phyloP scores from a whole-genome alignment of 2,113 vertebrate species.

The Gavialis gangeticus region DNA sequence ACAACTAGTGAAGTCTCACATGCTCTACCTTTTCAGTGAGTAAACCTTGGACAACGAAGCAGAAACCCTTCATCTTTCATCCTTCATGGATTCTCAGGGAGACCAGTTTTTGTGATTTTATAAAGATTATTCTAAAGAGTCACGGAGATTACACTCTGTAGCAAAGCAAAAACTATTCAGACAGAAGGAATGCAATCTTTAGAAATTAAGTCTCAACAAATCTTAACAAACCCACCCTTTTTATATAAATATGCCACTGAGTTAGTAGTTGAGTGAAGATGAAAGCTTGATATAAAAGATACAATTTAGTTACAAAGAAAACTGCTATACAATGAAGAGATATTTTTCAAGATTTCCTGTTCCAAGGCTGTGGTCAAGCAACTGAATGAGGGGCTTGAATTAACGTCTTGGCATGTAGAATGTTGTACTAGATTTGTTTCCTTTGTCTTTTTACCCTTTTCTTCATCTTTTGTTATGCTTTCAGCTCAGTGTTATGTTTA shows the following conservation, averaged over 20 bases:
- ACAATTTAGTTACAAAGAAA: slow-evolving; percentile 16
- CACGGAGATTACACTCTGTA: slow-evolving; percentile 19
- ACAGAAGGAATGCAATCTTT: slow-evolving; percentile 23
- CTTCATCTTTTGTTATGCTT: neutral
- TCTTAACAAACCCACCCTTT: slow-evolving; percentile 35
- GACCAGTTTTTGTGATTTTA: slow-evolving; percentile 32
- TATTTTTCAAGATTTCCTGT: neutral
- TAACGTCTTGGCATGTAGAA: slow-evolving; percentile 16
- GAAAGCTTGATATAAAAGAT: slow-evolving; percentile 36
- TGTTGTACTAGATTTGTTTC: slow-evolving; percentile 12
- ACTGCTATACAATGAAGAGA: neutral
- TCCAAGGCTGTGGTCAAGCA: neutral
- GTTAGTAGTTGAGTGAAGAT: slow-evolving; percentile 43
- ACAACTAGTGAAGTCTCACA: slow-evolving; percentile 41
- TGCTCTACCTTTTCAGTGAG: slow-evolving; percentile 61
- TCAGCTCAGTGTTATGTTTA: slow-evolving; percentile 18
- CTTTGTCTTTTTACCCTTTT: slow-evolving; percentile 26
- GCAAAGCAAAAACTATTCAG: slow-evolving; percentile 20
- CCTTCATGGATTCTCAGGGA: slow-evolving; percentile 30
- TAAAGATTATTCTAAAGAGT: slow-evolving; percentile 40
- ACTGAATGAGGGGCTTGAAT: neutral
- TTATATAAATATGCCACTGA: slow-evolving; percentile 31
- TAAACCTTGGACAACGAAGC: slow-evolving; percentile 52
- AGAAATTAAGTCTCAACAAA: slow-evolving; percentile 55
- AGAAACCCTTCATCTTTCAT: slow-evolving; percentile 33